A percentile compares a stretch with the other conserved stretches of the same genome.
Conservation (phyloP, 2,113 vertebrate genomes). For the Hypocryptadius cinnamomeus region DNA sequence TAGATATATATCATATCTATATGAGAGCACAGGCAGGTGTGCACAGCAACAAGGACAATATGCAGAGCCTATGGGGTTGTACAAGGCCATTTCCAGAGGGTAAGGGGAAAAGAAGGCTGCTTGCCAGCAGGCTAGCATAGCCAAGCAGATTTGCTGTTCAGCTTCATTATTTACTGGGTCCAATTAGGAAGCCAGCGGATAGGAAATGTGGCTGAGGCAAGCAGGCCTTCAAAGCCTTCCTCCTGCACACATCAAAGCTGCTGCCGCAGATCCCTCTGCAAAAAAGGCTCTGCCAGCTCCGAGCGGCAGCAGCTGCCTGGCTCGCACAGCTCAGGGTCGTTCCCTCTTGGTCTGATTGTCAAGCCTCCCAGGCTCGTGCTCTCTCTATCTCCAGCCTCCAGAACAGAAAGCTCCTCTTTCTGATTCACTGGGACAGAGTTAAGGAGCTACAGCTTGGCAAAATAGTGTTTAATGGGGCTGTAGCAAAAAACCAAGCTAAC, state of each 20-base stretch:
- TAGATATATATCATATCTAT: not conserved
- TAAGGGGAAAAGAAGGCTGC: not conserved
- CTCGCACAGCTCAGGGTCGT: not conserved
- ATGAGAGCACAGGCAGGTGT: not conserved
- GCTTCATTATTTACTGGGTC: not conserved
- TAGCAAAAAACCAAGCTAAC: not conserved
- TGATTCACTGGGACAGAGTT: slow-evolving; percentile 23
- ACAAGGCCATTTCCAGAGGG: not conserved
- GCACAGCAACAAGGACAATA: not conserved
- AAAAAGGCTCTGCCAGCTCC: not conserved
- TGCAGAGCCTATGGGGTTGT: not conserved
- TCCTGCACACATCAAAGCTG: slow-evolving; percentile 9
- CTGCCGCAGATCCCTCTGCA: not conserved
- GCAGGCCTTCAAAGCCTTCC: slow-evolving; percentile 20
- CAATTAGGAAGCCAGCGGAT: slow-evolving; percentile 19
- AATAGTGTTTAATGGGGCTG: not conserved
- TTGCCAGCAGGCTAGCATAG: not conserved
- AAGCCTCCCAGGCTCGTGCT: not conserved
- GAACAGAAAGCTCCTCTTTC: slow-evolving; percentile 23
- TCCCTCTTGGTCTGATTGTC: slow-evolving; percentile 38
- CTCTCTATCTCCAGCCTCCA: slow-evolving; percentile 32
- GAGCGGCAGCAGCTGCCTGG: not conserved
- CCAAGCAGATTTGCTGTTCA: not conserved
- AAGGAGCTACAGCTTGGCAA: slow-evolving; percentile 40
- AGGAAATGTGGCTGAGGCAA: slow-evolving; percentile 9